These are phyloP conservation scores for Lasioglossum leucozonium DNA, from an alignment of 2,888 invertebrate species.

Conservation along the genomic window DNA sequence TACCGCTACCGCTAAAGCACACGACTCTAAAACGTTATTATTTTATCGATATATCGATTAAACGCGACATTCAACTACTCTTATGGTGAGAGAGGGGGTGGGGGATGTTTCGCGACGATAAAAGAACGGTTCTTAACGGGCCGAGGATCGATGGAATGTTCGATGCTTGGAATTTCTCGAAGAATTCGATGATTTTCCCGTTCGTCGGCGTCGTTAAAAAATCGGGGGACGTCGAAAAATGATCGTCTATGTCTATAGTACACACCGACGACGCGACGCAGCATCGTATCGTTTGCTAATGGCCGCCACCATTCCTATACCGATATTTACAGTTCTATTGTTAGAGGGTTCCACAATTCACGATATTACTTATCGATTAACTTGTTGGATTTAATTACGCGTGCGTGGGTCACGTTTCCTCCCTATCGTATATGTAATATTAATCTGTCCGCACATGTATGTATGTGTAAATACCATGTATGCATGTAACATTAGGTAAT, in stretches of 20 bases:
- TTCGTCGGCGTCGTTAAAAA: background rate
- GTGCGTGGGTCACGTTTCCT: background rate
- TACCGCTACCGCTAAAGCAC: conserved; percentile 28
- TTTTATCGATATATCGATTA: conserved; percentile 18
- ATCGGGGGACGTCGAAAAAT: background rate
- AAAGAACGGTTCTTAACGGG: conserved; percentile 4
- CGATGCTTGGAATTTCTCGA: background rate
- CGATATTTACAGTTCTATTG: conserved; percentile 35
- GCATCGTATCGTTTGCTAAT: background rate
- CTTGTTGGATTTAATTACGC: conserved; percentile 2
- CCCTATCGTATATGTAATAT: background rate
- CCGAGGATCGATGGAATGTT: background rate
- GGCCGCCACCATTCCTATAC: conserved; percentile 20
- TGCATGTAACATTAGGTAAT: background rate
- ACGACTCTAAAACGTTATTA: conserved; percentile 4
- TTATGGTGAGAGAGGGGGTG: background rate
- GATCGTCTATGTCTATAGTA: background rate
- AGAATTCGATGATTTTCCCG: background rate
- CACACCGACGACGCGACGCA: background rate
- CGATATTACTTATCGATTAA: conserved; percentile 27
- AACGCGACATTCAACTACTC: background rate
- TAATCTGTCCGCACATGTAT: background rate
- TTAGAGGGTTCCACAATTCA: conserved; percentile 15
- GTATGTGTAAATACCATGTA: conserved; percentile 6
- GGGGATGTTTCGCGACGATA: background rate